Evolutionary conservation across 2,113 vertebrate species (phyloP).

Genomic region (Nothocercus julius): DNA sequence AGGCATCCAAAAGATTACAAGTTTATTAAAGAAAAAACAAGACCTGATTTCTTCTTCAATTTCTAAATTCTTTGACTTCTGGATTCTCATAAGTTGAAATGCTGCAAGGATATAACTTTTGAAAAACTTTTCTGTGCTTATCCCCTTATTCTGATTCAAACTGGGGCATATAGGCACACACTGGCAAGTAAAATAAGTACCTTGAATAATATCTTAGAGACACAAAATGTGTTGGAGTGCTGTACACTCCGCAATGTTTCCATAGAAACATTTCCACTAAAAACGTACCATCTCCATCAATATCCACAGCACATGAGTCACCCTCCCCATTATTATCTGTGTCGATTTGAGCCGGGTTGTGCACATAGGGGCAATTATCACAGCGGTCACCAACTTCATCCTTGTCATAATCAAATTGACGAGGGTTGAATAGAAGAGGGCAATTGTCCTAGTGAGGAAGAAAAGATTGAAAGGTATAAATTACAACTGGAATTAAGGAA

Average conservation of each 20-base stretch:
- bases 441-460: conserved; percentile 89
- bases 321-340: conserved; percentile 94
- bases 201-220: not conserved
- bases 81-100: not conserved
- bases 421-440: conserved; percentile 93
- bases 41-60: not conserved
- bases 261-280: not conserved
- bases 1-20: not conserved
- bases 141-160: not conserved
- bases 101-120: not conserved
- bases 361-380: conserved; percentile 95
- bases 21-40: not conserved
- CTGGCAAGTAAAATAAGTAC: not conserved
- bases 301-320: conserved; percentile 93
- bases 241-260: not conserved
- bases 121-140: not conserved
- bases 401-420: conserved; percentile 95
- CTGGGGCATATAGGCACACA: not conserved
- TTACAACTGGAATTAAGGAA: not conserved
- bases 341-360: conserved; percentile 96
- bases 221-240: not conserved
- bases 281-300: conserved; percentile 93
- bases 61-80: not conserved
- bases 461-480: not conserved
- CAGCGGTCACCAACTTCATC: conserved; percentile 97